Evolutionary conservation across 2,113 vertebrate genomes (phyloP), one percentile per base, ranked within the genome.

Genomic region (Quiscalus mexicanus): DNA sequence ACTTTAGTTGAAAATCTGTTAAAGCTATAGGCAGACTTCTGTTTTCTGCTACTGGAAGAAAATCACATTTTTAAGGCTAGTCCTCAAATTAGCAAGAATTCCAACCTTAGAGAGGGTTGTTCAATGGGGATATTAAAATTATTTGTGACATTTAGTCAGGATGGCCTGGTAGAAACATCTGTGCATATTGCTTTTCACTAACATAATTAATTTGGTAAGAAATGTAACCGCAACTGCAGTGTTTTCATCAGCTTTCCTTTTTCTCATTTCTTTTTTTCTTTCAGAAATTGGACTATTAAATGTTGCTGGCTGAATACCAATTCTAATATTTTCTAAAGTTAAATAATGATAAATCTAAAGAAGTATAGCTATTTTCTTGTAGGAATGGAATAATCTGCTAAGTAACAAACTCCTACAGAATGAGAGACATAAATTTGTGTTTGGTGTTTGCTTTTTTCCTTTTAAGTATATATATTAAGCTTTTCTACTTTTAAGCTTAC

Each of bases 401-500:
- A 77, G 55, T 78, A 78, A 80, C 33, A 71, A 50, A 78, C 25
- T 75, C 45, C 74, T 75, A 23, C 44, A 75, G 39, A 80, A 63
- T 7, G 45, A 10, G 27, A 79, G 39, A 64, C 9, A 12, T n/a
- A 60, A 63, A 84, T 81, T 78, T 71, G 21, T 49, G 33, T 42
- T 65, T 77, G 8, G 25, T 81, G 30, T 7, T 79, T 59, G 52
- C 21, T 47, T 81, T 56, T 49, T 63, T 7, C 22, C 22, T 22
- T 83, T 90, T 47, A 82, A 80, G 25, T 22, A 50, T 79, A 49
- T 37, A 45, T 37, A 39, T 52, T 74, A 67, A 86, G 82, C 39
- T 83, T 79, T 95, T 94, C 37, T 94, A 50, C 44, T 82, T 88
- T 96, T 89, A 94, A 93, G 42, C 55, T 67, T 88, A 16, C 18